A percentile compares a stretch with the other conserved stretches of the same genome.
These are phyloP conservation scores for Mercenaria mercenaria DNA, from an alignment of 1,140 invertebrate species.

Conservation along the genomic window DNA sequence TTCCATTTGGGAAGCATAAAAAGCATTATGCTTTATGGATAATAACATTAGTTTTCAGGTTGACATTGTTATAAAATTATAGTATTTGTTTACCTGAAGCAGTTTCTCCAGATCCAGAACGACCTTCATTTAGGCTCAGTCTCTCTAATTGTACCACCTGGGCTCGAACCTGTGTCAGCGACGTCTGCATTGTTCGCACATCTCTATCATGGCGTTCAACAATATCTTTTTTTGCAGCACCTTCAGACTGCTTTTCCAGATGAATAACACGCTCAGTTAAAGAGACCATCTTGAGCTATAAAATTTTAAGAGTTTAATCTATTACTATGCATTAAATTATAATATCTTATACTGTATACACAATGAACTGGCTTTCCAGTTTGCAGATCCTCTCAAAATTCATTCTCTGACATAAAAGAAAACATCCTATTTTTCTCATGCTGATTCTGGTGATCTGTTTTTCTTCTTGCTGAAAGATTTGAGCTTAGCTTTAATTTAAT, in stretches of 20 bases:
- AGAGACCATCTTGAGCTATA: slow-evolving; percentile 73
- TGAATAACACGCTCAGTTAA: slow-evolving; percentile 68
- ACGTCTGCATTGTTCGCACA: slow-evolving; percentile 11
- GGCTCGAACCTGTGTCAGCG: slow-evolving; percentile 12
- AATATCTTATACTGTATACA: too few species aligned
- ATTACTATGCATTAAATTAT: too few species aligned
- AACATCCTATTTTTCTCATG: too few species aligned
- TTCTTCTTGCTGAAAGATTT: too few species aligned
- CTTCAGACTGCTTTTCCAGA: slow-evolving; percentile 66
- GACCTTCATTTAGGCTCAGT: background rate
- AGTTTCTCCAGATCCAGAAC: background rate
- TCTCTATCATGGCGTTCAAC: slow-evolving; percentile 56
- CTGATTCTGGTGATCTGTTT: too few species aligned
- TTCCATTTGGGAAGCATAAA: too few species aligned
- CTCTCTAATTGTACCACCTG: slow-evolving; percentile 40
- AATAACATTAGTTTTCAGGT: background rate
- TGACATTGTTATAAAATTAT: background rate
- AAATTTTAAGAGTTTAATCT: too few species aligned
- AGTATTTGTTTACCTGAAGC: background rate
- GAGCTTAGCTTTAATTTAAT: too few species aligned
- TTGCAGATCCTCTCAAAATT: too few species aligned
- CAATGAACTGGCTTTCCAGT: too few species aligned
- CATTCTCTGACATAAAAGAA: too few species aligned
- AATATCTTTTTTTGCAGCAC: slow-evolving; percentile 46
- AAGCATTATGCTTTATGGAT: background rate